A percentile compares a stretch with the other conserved stretches of the same genome.
phyloP scores from a whole-genome alignment of 2,797 vertebrate genomes.

The Catharus ustulatus region DNA sequence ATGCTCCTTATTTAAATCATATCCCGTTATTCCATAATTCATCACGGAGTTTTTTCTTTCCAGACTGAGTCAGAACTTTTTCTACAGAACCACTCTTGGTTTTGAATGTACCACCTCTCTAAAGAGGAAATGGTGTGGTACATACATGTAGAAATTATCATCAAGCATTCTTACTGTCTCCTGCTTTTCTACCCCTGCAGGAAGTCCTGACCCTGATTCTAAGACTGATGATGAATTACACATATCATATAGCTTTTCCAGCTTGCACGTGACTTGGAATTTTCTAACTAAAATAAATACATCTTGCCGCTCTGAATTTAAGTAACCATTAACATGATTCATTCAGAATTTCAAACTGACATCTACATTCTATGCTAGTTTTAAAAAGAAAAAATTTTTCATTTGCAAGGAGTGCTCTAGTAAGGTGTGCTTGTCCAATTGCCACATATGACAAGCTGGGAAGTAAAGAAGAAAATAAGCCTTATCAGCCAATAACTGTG shows the following conservation, averaged over 20 bases:
- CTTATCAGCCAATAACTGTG: neutral
- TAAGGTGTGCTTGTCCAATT: neutral
- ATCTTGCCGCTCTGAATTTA: neutral
- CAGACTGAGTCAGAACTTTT: neutral
- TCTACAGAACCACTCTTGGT: neutral
- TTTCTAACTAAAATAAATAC: slow-evolving; percentile 8
- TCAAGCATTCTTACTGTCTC: neutral
- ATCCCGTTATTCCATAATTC: neutral
- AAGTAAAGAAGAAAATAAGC: neutral
- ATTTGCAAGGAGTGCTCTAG: neutral
- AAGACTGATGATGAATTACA: neutral
- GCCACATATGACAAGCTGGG: neutral
- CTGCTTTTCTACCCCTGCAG: neutral
- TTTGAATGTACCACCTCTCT: neutral
- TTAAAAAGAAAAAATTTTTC: neutral
- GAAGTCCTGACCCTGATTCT: neutral
- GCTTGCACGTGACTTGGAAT: neutral
- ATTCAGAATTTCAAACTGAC: neutral
- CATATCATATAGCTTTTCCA: neutral
- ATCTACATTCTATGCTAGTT: neutral
- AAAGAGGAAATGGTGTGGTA: neutral
- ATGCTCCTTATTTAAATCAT: neutral
- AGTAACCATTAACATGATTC: neutral
- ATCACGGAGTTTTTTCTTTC: neutral
- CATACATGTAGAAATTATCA: neutral